Conservation (phyloP, 2,888 invertebrate genomes). For the Meghimatium bilineatum region DNA sequence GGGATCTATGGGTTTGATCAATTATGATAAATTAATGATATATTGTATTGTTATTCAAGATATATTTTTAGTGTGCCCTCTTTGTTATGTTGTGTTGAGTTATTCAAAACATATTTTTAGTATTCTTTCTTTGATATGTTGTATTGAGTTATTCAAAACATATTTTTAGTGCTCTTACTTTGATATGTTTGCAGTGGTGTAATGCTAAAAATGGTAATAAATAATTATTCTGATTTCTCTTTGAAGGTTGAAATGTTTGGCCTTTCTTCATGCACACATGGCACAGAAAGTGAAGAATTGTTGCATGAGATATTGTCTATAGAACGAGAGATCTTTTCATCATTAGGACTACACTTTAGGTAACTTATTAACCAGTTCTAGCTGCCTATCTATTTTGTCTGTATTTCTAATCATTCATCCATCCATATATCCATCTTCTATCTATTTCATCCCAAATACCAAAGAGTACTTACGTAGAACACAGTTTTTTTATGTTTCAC, state of each 20-base stretch:
- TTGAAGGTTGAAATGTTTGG: constrained; percentile 92
- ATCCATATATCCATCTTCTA: too few species aligned
- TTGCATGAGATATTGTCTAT: constrained; percentile 85
- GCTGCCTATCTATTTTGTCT: too few species aligned
- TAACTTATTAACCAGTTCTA: constrained; percentile 46
- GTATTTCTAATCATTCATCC: too few species aligned
- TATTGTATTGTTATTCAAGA: too few species aligned
- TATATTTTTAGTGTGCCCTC: too few species aligned
- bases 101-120: neutral
- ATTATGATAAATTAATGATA: too few species aligned
- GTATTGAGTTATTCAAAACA: neutral
- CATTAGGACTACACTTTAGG: constrained; percentile 88
- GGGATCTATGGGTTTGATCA: too few species aligned
- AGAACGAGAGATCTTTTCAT: constrained; percentile 86
- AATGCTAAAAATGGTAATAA: neutral
- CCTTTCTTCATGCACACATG: constrained; percentile 82
- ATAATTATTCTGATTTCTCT: neutral
- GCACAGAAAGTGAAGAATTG: constrained; percentile 83
- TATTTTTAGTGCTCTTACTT: neutral
- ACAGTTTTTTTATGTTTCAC: too few species aligned
- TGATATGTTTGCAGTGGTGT: neutral
- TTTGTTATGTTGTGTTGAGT: neutral
- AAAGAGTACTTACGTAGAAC: too few species aligned
- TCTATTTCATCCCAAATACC: too few species aligned
- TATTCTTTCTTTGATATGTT: neutral